phyloP scores from a whole-genome alignment of 1,140 invertebrate species.

The Agrypnia vestita region DNA sequence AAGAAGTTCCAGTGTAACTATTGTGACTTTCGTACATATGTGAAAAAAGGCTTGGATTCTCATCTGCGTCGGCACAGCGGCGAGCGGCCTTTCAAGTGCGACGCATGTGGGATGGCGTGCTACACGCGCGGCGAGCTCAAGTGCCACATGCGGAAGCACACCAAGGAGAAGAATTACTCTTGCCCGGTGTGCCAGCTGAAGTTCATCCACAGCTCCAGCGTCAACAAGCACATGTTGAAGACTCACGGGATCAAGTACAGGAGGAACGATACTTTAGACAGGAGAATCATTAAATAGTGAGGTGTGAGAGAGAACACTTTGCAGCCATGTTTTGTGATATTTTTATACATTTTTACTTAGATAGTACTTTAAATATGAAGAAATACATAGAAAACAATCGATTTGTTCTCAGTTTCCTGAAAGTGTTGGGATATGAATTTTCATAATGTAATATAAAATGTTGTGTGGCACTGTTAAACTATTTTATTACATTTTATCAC shows the following conservation, averaged over 20 bases:
- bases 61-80: conserved; percentile 71
- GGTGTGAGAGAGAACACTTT: too few relatives aligned
- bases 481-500: too few relatives aligned
- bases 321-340: not conserved
- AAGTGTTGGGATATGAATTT: too few relatives aligned
- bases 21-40: conserved; percentile 70
- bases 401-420: too few relatives aligned
- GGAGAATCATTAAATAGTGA: conserved; percentile 52
- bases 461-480: too few relatives aligned
- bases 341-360: conserved; percentile 7
- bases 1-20: conserved; percentile 69
- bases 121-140: conserved; percentile 68
- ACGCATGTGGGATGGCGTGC: conserved; percentile 66
- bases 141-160: conserved; percentile 72
- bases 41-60: conserved; percentile 69
- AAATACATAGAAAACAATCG: not conserved
- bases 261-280: conserved; percentile 64
- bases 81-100: conserved; percentile 68
- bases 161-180: conserved; percentile 73
- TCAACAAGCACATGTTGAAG: conserved; percentile 70
- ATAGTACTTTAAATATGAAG: not conserved
- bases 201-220: conserved; percentile 70
- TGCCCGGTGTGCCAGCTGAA: conserved; percentile 73
- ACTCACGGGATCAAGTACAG: conserved; percentile 67
- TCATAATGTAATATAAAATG: too few relatives aligned